These are phyloP conservation scores for Rhorus exstirpatorius DNA, from an alignment of 2,888 invertebrate genomes.

Conservation along the genomic window DNA sequence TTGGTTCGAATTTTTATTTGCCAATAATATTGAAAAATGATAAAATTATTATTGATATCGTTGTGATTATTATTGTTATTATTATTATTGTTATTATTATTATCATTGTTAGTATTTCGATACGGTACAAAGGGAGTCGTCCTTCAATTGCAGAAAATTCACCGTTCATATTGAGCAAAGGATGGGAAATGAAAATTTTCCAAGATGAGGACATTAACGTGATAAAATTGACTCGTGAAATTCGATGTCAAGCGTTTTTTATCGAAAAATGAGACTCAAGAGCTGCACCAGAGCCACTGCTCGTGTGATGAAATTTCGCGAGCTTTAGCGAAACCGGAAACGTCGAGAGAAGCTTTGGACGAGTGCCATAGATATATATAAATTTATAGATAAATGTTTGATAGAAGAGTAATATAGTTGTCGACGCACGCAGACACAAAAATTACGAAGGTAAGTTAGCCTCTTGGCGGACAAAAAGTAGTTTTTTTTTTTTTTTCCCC, in stretches of 20 bases:
- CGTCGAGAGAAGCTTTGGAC: constrained; percentile 35
- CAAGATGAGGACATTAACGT: constrained; percentile 38
- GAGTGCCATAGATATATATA: constrained; percentile 23
- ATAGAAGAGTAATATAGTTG: not conserved
- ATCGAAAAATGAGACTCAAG: constrained; percentile 60
- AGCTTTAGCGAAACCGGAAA: constrained; percentile 53
- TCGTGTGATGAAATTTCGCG: constrained; percentile 48
- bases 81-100: too few relatives aligned
- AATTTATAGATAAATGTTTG: not conserved
- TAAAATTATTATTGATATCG: too few relatives aligned
- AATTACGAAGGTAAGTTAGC: constrained; percentile 52
- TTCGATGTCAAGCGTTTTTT: constrained; percentile 48
- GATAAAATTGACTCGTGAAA: constrained; percentile 29
- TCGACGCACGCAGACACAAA: not conserved
- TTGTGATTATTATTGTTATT: too few relatives aligned
- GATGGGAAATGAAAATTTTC: not conserved
- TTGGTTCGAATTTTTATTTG: not conserved
- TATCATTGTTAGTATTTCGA: not conserved
- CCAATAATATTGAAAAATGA: not conserved
- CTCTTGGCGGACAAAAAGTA: not conserved
- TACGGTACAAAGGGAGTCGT: not conserved
- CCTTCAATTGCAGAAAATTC: constrained; percentile 40
- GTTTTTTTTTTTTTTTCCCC: not conserved
- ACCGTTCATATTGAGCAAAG: not conserved
- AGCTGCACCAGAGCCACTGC: constrained; percentile 20